These are phyloP conservation scores for Stegostoma tigrinum DNA, from an alignment of 2,113 vertebrate genomes.

Conservation along the genomic window DNA sequence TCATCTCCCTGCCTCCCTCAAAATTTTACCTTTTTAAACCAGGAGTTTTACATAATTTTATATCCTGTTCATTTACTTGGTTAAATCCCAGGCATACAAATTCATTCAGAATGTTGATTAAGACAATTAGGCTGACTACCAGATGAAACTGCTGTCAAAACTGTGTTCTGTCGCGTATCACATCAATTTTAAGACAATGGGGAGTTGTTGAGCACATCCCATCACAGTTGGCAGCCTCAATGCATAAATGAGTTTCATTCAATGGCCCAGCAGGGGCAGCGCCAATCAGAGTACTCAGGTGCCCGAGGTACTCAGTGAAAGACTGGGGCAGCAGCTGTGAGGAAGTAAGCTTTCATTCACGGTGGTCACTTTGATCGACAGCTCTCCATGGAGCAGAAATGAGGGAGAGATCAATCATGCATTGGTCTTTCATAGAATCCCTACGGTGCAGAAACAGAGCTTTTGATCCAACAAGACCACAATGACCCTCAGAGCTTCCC, in stretches of 20 bases:
- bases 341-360: not conserved
- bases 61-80: not conserved
- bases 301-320: not conserved
- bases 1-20: not conserved
- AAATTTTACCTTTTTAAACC: not conserved
- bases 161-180: not conserved
- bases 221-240: not conserved
- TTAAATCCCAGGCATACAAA: not conserved
- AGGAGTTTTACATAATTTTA: not conserved
- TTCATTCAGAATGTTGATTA: not conserved
- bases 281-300: not conserved
- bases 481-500: too few relatives aligned
- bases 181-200: not conserved
- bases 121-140: constrained; percentile 3
- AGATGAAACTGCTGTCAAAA: not conserved
- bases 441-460: too few relatives aligned
- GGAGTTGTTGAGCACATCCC: not conserved
- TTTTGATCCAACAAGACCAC: too few relatives aligned
- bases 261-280: not conserved
- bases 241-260: not conserved
- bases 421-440: not conserved
- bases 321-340: not conserved
- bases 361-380: not conserved
- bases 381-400: not conserved
- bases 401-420: not conserved